These are phyloP conservation scores for Sebastes diaconus DNA, from an alignment of 2,797 vertebrate species.

Conservation along the genomic window DNA sequence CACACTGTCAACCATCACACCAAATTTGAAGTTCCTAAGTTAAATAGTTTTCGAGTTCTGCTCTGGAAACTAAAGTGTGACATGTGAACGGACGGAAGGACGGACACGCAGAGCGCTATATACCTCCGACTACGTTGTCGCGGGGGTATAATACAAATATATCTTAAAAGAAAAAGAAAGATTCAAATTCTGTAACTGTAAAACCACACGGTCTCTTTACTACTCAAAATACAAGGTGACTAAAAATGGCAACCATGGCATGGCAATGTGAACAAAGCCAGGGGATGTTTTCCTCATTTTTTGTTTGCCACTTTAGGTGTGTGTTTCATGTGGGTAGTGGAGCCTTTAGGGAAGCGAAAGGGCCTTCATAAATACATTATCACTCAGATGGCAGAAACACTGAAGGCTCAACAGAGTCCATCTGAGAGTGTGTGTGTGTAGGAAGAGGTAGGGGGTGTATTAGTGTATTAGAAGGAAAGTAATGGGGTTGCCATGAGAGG, in stretches of 20 bases:
- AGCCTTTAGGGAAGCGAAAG: conserved; percentile 52
- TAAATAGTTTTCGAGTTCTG: no score
- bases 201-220: background rate
- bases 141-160: background rate
- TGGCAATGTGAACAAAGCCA: conserved; percentile 21
- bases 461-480: conserved; percentile 11
- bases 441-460: conserved; percentile 7
- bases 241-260: background rate
- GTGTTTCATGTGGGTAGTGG: conserved; percentile 49
- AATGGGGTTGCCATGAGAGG: conserved; percentile 24
- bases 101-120: no score
- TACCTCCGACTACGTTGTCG: no score
- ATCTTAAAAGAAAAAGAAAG: background rate
- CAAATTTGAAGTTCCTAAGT: no score
- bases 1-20: no score
- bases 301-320: conserved; percentile 59
- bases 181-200: background rate
- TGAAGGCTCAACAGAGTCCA: background rate
- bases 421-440: background rate
- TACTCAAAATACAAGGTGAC: background rate
- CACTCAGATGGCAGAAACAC: background rate
- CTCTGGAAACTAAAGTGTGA: no score
- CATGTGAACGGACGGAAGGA: no score
- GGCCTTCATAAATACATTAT: conserved; percentile 77
- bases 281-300: conserved; percentile 43